Evolutionary conservation across 2,888 invertebrate species (phyloP), one percentile per base, ranked within the genome.

Genomic region (Pseudococcus longispinus): DNA sequence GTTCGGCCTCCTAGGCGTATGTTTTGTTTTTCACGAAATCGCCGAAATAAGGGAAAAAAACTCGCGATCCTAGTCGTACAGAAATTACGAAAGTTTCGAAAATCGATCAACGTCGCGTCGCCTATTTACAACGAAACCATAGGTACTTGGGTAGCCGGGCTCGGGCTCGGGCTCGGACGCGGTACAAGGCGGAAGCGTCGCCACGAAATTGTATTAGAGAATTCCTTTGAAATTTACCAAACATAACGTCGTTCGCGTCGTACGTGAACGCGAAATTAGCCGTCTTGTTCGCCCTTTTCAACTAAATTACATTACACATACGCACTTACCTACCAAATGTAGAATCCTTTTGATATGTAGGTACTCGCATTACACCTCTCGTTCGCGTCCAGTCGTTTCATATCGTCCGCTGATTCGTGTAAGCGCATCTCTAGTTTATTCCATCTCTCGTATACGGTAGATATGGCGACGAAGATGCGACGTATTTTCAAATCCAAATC

Each of bases 161-260:
- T 46, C 13, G 44, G 15, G 13, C 15, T 3, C 44, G 0, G 15
- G 15, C 3, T n/a, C 0, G 11, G n/a, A 4, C 15, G 6, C 0
- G 18, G n/a, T 55, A 55, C 55, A 55, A 55, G 6, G n/a, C n/a
- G 55, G 55, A 55, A 55, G 55, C 15, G n/a, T 15, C 8, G 55
- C 55, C n/a, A 55, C n/a, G n/a, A 55, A 55, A 55, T 55, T 55
- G 6, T 55, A 55, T 55, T n/a, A 55, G 4, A 55, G 55, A 15
- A 55, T 55, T 55, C 55, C 55, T 55, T 55, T 55, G 55, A 55
- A 55, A 55, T 55, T 55, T n/a, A n/a, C 55, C n/a, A 55, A 55
- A 55, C n/a, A 55, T 55, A 55, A 55, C 55, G 55, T 55, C n/a
- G 55, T n/a, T 15, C n/a, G n/a, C 55, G 55, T 55, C n/a, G 55